Conservation (phyloP, 2,888 invertebrate genomes). For the Phaedon cochleariae region DNA sequence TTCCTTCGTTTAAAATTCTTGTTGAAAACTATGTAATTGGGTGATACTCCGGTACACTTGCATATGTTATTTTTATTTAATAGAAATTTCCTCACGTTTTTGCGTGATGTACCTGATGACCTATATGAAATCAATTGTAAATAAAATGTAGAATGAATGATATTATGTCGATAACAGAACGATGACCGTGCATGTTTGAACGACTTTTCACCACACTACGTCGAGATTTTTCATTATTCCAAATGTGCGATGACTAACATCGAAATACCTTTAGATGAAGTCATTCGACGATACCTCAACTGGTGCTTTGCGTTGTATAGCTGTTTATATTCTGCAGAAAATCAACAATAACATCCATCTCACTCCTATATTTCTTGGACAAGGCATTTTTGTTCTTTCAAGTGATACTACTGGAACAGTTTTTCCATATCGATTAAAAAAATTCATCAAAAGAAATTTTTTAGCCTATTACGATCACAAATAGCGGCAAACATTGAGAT, state of each 20-base stretch:
- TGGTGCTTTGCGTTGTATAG: too few relatives aligned
- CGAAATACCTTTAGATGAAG: neutral
- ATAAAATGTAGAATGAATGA: conserved; percentile 20
- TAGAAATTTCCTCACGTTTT: conserved; percentile 24
- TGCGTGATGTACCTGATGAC: conserved; percentile 24
- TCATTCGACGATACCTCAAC: too few relatives aligned
- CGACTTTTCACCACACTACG: neutral
- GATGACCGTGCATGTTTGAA: neutral
- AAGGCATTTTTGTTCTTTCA: too few relatives aligned
- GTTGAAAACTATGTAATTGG: conserved; percentile 20
- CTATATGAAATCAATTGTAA: conserved; percentile 22
- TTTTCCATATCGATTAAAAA: too few relatives aligned
- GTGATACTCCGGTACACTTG: conserved; percentile 16
- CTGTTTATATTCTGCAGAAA: too few relatives aligned
- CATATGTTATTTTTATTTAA: conserved; percentile 16
- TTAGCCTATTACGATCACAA: too few relatives aligned
- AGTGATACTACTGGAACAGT: too few relatives aligned
- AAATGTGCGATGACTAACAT: neutral
- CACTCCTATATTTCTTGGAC: too few relatives aligned
- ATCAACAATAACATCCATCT: too few relatives aligned
- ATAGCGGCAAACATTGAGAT: too few relatives aligned
- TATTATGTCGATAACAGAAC: neutral
- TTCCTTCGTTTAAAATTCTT: conserved; percentile 9
- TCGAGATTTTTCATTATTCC: neutral
- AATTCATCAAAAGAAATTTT: too few relatives aligned